phyloP scores from a whole-genome alignment of 1,140 invertebrate genomes.

The Hyphantria cunea region DNA sequence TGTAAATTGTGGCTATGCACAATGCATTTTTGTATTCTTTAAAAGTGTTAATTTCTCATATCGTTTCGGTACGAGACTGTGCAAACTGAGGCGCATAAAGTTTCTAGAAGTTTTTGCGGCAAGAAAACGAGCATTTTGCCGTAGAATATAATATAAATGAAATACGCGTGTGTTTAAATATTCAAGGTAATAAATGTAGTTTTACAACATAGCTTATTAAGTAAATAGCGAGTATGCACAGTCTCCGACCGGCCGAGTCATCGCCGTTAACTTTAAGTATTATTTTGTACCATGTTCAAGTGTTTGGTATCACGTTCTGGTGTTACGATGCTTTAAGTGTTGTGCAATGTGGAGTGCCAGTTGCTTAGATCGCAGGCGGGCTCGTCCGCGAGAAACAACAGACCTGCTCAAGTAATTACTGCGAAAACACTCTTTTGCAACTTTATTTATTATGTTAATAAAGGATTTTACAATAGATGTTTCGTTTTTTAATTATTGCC shows the following conservation, averaged over 20 bases:
- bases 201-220: conserved; percentile 6
- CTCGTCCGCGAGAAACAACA: conserved; percentile 32
- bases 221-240: conserved; percentile 7
- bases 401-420: conserved; percentile 66
- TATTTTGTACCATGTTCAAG: conserved; percentile 9
- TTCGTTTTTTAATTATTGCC: conserved; percentile 25
- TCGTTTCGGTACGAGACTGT: conserved; percentile 17
- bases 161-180: conserved; percentile 7
- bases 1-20: conserved; percentile 7
- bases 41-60: conserved; percentile 3
- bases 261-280: conserved; percentile 21
- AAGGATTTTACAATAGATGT: conserved; percentile 66
- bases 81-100: neutral
- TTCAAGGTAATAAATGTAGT: conserved; percentile 10
- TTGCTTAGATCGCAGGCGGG: conserved; percentile 37
- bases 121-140: neutral
- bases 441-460: conserved; percentile 78
- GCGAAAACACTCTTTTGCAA: conserved; percentile 70
- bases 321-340: conserved; percentile 65
- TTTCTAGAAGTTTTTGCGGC: conserved; percentile 4
- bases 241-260: conserved; percentile 7
- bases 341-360: conserved; percentile 46
- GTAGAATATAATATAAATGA: conserved; percentile 1
- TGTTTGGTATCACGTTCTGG: conserved; percentile 47
- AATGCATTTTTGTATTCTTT: conserved; percentile 13